These are phyloP conservation scores for Cygnus buccinator DNA, from an alignment of 2,113 vertebrate genomes.

Conservation along the genomic window DNA sequence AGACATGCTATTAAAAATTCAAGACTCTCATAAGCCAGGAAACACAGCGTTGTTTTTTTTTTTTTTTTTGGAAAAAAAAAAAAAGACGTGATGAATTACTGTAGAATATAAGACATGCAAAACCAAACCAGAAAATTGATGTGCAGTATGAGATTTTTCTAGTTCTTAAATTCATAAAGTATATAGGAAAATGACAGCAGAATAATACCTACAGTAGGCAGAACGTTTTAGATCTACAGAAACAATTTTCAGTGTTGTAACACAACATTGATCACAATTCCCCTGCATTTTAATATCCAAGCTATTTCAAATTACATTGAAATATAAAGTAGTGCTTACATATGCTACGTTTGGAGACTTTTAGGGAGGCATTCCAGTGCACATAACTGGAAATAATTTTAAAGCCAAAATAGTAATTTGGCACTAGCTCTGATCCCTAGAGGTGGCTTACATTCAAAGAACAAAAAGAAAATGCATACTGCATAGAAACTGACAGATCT, in stretches of 20 bases:
- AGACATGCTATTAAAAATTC: background rate
- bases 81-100: background rate
- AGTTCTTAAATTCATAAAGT: background rate
- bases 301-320: slow-evolving; percentile 3
- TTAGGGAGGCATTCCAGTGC: slow-evolving; percentile 6
- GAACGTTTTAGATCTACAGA: background rate
- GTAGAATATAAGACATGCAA: background rate
- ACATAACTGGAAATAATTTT: slow-evolving; percentile 36
- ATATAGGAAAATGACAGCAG: background rate
- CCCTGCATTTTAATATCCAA: slow-evolving; percentile 19
- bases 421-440: slow-evolving; percentile 5
- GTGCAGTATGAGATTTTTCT: background rate
- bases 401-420: slow-evolving; percentile 54
- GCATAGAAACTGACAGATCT: background rate
- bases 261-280: background rate
- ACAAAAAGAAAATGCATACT: background rate
- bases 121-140: background rate
- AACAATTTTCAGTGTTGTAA: background rate
- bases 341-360: slow-evolving; percentile 8
- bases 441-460: background rate
- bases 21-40: background rate
- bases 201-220: background rate
- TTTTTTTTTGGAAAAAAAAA: no score
- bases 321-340: slow-evolving; percentile 8
- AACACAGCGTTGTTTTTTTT: background rate